Evolutionary conservation across 2,113 vertebrate species (phyloP), one percentile per base, ranked within the genome.

Genomic region (Pica pica): DNA sequence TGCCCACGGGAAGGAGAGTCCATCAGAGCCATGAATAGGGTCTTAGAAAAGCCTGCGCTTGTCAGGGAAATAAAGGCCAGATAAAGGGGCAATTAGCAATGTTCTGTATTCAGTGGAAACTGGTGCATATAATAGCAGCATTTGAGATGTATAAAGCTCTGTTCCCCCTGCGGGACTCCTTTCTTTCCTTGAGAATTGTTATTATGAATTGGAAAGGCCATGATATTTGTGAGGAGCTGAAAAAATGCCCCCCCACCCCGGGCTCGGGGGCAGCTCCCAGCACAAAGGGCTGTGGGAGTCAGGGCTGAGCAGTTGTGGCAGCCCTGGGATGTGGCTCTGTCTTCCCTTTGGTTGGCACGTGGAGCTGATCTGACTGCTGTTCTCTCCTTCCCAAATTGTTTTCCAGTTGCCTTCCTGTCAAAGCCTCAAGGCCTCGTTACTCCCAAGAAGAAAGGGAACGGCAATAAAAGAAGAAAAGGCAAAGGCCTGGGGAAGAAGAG

Each of bases 401-500:
- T 87, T 95, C 9, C 93, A 99, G 99, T 99, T 73, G 98, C 98
- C 63, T 98, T 99, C 97, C 98, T 99, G 42, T 98, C 98, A 68
- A 99, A 99, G 96, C 98, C 99, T 60, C 98, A 98, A 97, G 98
- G 98, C 73, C 96, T 98, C 1, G 97, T 96, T 93, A 98, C 96
- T 81, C 97, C 97, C 80, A 97, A 94, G 81, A 98, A 97, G 47
- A 97, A 97, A 87, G 98, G 97, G 47, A 98, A 98, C 7, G 98
- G 98, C 70, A 98, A 98, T 87, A 98, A 97, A 90, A 98, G 97
- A 84, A 99, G 94, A 96, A 98, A 98, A 97, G 98, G 98, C 63
- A 99, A 99, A 80, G 99, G 99, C 8, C 98, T 98, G 95, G 99
- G 99, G 28, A 99, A 97, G 97, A 99, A 99, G 97, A 99, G 98